Evolutionary conservation across 2,888 invertebrate genomes (phyloP).

Genomic region (Neoaliturus tenellus): DNA sequence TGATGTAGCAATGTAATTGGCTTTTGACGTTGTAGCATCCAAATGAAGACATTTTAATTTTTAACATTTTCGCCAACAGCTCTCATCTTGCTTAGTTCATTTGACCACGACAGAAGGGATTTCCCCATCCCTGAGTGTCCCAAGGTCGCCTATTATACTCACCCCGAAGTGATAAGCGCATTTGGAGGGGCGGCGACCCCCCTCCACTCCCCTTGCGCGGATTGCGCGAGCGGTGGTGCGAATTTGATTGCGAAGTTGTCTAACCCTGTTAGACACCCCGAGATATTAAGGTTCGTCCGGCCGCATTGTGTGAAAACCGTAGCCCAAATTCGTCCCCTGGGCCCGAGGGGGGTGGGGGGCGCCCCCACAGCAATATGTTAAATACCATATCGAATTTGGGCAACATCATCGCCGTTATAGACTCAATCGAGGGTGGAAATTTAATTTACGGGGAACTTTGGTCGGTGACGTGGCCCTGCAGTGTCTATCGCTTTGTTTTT

Average conservation of each 20-base stretch:
- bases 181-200: background rate
- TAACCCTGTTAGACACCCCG: conserved; percentile 53
- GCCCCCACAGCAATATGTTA: conserved; percentile 41
- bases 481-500: too few relatives aligned
- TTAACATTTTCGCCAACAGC: too few relatives aligned
- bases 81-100: too few relatives aligned
- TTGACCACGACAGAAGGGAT: too few relatives aligned
- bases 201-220: too few relatives aligned
- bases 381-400: conserved; percentile 51
- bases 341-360: background rate
- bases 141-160: background rate
- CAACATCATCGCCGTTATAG: conserved; percentile 32
- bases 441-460: too few relatives aligned
- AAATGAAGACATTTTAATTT: too few relatives aligned
- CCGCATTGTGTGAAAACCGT: conserved; percentile 51
- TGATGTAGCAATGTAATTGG: too few relatives aligned
- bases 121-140: too few relatives aligned
- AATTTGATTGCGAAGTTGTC: conserved; percentile 52
- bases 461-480: too few relatives aligned
- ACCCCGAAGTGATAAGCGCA: background rate
- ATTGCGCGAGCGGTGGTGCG: conserved; percentile 41
- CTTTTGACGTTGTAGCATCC: too few relatives aligned
- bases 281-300: conserved; percentile 51
- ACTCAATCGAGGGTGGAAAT: conserved; percentile 23
- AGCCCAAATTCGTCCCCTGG: conserved; percentile 45